phyloP scores from a whole-genome alignment of 2,888 invertebrate genomes.

The Lasioglossum pauxillum region DNA sequence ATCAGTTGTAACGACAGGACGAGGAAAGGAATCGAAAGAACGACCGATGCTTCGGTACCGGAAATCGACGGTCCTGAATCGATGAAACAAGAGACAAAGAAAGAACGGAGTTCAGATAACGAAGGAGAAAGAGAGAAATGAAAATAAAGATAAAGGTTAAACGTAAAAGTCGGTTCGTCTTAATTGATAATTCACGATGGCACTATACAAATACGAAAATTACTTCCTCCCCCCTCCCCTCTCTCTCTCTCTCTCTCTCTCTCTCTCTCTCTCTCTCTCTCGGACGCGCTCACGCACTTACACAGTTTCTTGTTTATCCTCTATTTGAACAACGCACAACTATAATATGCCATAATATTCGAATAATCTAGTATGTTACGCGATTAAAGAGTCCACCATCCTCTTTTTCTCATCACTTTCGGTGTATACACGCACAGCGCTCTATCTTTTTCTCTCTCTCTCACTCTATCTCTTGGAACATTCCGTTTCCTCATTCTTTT shows the following conservation, averaged over 20 bases:
- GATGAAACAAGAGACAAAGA: background rate
- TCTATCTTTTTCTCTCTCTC: background rate
- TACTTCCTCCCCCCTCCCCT: conserved; percentile 68
- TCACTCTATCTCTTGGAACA: background rate
- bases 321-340: conserved; percentile 65
- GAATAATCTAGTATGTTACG: conserved; percentile 52
- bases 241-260: background rate
- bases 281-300: conserved; percentile 8
- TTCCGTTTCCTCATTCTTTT: background rate
- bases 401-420: conserved; percentile 28
- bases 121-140: conserved; percentile 21
- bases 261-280: background rate
- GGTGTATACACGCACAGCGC: conserved; percentile 71
- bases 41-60: background rate
- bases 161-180: conserved; percentile 64
- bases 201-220: conserved; percentile 77
- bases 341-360: conserved; percentile 57
- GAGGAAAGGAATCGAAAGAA: background rate
- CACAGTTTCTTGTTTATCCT: conserved; percentile 53
- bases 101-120: conserved; percentile 24
- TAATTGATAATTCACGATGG: conserved; percentile 82
- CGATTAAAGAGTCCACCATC: conserved; percentile 46
- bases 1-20: background rate
- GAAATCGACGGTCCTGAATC: background rate
- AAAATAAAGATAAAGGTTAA: conserved; percentile 52